phyloP scores from a whole-genome alignment of 2,113 vertebrate genomes.

The Castor canadensis region DNA sequence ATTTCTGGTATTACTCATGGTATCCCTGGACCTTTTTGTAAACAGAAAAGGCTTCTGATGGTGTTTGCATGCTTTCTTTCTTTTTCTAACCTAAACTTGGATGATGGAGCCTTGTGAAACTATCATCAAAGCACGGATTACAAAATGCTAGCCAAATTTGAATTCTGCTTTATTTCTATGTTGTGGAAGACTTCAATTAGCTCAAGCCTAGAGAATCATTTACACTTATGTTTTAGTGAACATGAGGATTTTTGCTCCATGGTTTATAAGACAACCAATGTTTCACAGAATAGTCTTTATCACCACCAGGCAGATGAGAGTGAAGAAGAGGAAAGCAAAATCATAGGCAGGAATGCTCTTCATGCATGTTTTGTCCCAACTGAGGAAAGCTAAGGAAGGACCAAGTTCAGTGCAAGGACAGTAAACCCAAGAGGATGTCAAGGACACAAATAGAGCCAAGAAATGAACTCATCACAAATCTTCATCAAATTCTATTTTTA shows the following conservation, averaged over 20 bases:
- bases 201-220: background rate
- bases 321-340: background rate
- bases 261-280: conserved; percentile 41
- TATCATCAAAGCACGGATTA: conserved; percentile 46
- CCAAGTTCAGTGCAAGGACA: background rate
- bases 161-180: conserved; percentile 35
- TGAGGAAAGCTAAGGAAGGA: conserved; percentile 20
- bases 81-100: conserved; percentile 52
- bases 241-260: background rate
- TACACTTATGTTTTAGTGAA: conserved; percentile 33
- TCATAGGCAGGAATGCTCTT: background rate
- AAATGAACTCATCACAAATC: background rate
- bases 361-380: background rate
- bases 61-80: conserved; percentile 56
- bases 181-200: conserved; percentile 33
- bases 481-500: conserved; percentile 29
- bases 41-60: conserved; percentile 61
- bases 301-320: background rate
- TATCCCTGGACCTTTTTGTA: conserved; percentile 49
- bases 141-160: conserved; percentile 52
- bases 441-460: background rate
- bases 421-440: background rate
- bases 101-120: conserved; percentile 27
- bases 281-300: conserved; percentile 1
- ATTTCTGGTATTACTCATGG: conserved; percentile 55